phyloP scores from a whole-genome alignment of 2,888 invertebrate genomes.

The Heliconius erato region DNA sequence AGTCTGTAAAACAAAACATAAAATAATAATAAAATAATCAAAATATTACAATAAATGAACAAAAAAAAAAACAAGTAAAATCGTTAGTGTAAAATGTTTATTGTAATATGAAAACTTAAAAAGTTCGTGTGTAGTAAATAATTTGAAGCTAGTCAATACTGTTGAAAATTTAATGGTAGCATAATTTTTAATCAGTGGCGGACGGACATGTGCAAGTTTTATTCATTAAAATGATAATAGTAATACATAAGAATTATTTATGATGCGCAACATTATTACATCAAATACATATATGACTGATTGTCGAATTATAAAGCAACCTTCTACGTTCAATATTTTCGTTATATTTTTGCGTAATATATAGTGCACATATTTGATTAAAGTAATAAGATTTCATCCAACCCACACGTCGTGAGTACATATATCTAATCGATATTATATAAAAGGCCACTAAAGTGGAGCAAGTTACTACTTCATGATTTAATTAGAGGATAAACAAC shows the following conservation, averaged over 20 bases:
- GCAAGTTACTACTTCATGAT: constrained; percentile 18
- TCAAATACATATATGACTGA: not conserved
- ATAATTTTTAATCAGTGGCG: constrained; percentile 10
- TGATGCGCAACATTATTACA: not conserved
- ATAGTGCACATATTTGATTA: not conserved
- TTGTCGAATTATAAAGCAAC: not conserved
- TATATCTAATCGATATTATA: not conserved
- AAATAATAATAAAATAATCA: not conserved
- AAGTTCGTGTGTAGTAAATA: not conserved
- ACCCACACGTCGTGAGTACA: not conserved
- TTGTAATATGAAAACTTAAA: not conserved
- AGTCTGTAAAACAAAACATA: constrained; percentile 60
- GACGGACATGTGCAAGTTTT: constrained; percentile 11
- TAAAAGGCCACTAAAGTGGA: constrained; percentile 14
- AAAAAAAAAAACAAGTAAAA: no score
- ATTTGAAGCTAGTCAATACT: not conserved
- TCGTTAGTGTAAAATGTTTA: not conserved
- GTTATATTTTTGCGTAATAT: not conserved
- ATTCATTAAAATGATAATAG: not conserved
- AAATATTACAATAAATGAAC: not conserved
- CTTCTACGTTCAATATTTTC: not conserved
- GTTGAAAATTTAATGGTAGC: constrained; percentile 6
- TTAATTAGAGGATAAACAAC: constrained; percentile 18
- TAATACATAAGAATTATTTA: not conserved
- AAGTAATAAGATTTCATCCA: not conserved